Evolutionary conservation across 2,797 vertebrate genomes (phyloP), one percentile per base, ranked within the genome.

Genomic region (Anableps anableps): DNA sequence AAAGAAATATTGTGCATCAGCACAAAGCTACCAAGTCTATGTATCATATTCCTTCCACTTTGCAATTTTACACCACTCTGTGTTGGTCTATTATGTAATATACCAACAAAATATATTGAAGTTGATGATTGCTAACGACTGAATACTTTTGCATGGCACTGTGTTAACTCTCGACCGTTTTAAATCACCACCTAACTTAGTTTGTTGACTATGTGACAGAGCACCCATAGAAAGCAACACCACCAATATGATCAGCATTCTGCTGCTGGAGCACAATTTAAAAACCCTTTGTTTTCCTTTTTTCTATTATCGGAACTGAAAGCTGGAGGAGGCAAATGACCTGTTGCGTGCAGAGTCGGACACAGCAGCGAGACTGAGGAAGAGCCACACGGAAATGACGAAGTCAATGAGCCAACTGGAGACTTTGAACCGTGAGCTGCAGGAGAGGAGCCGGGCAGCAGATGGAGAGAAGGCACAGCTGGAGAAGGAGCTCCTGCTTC

Each of bases 241-340:
- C 34, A 38, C 17, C 29, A 53, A 26, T 48, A 31, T 11, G 9
- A 34, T 23, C 29, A 47, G 21, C 34, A 50, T 29, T 29, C 4
- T 53, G 34, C 14, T n/a, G 26, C 6, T 19, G 13, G 17, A 82
- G 21, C 66, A 60, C 26, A 0, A 16, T 50, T 8, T 13, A 36
- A 50, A 34, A 3, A 80, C 36, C 19, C 5, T 68, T 11, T 5
- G 6, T 58, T 13, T 34, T 58, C 38, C 36, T 36, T 29, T 19
- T 62, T n/a, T 29, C n/a, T 72, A 4, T 19, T 31, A 31, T 36
- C 47, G 64, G 64, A 66, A 51, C 82, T 78, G 82, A 88, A 91
- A 99, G 99, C 95, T 99, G 92, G 96, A 98, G 92, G 99, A 99
- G 93, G 97, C 98, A 85, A 99, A 99, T 73, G 97, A 98, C 93